Conservation (phyloP, 2,797 vertebrate species). For the Tapirus indicus region DNA sequence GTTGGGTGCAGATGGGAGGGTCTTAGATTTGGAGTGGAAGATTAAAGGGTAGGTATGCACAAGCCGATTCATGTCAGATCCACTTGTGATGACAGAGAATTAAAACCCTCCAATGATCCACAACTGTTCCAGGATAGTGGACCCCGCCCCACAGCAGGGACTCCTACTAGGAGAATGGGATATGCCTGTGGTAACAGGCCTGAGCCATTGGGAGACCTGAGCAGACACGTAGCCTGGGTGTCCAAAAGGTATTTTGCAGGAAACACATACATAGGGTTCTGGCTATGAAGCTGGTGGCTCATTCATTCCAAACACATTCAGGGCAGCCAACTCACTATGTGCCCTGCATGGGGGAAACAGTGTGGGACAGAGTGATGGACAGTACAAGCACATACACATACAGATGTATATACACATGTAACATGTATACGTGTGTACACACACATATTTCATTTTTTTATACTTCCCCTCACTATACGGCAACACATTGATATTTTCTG, state of each 20-base stretch:
- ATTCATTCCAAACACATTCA: neutral
- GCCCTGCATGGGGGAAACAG: too few relatives aligned
- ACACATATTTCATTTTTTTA: neutral
- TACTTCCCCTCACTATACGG: neutral
- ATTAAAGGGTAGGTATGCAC: neutral
- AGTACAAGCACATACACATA: too few relatives aligned
- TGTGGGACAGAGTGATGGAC: too few relatives aligned
- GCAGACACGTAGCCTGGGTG: neutral
- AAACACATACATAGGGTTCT: neutral
- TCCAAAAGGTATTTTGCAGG: neutral
- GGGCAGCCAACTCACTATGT: neutral
- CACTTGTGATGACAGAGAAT: neutral
- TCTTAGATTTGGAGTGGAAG: neutral
- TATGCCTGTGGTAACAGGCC: neutral
- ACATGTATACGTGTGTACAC: accelerated
- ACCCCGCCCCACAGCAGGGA: neutral
- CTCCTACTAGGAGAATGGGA: neutral
- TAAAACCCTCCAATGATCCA: neutral
- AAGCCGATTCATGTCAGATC: neutral
- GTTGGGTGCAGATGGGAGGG: too few relatives aligned
- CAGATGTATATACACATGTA: too few relatives aligned
- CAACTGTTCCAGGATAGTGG: neutral
- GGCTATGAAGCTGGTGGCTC: neutral
- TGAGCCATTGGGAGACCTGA: neutral
- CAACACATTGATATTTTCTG: neutral